Conservation (phyloP, 1,140 invertebrate genomes). For the Steinernema feltiae region DNA sequence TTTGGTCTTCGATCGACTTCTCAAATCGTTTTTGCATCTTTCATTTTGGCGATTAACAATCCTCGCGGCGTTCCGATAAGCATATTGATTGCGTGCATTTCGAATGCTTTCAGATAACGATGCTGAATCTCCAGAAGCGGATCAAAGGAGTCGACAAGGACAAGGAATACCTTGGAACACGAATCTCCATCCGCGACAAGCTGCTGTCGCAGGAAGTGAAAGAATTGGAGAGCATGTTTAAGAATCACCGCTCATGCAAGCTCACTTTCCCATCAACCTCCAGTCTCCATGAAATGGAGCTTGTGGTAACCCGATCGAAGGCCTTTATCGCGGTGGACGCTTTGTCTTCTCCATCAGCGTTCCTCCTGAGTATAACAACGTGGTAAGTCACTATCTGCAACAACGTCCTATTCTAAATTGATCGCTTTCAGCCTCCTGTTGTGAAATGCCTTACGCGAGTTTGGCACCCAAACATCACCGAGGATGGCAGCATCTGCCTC, state of each 20-base stretch:
- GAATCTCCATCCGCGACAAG: conserved; percentile 77
- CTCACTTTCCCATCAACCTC: not conserved
- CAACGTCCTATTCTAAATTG: not conserved
- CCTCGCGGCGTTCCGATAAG: no score
- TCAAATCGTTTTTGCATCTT: no score
- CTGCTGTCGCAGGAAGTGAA: no score
- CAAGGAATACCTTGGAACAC: conserved; percentile 45
- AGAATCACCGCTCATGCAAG: not conserved
- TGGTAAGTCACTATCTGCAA: conserved; percentile 65
- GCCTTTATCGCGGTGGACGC: conserved; percentile 76
- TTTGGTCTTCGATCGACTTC: no score
- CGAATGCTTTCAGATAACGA: conserved; percentile 57
- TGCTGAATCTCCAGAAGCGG: conserved; percentile 70
- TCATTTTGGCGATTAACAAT: no score
- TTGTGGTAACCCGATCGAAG: conserved; percentile 79
- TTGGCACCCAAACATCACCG: no score
- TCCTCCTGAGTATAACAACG: conserved; percentile 90
- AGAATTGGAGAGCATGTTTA: not conserved
- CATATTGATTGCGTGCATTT: no score
- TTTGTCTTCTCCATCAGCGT: conserved; percentile 79
- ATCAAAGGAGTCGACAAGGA: conserved; percentile 48
- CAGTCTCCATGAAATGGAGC: conserved; percentile 50
- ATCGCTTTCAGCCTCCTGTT: not conserved
- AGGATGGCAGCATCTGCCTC: no score
- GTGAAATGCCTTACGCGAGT: not conserved